Percentiles rank a stretch among this genome's conserved stretches.
Evolutionary conservation across 2,888 invertebrate genomes (phyloP).

Genomic region (Eupithecia vulgata): DNA sequence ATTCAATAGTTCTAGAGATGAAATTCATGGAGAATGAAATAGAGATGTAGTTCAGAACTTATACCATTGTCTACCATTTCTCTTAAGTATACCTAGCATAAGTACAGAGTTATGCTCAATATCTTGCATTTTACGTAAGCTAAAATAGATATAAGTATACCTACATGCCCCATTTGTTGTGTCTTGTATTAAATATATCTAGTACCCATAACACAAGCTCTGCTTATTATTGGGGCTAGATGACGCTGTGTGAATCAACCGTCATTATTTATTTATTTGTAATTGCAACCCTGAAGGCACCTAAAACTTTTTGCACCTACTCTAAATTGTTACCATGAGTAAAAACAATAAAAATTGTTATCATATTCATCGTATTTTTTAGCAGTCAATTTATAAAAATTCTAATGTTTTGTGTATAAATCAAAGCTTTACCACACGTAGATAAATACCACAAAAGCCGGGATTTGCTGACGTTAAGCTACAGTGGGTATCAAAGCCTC

Average conservation of each 20-base stretch:
- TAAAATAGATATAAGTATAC: not conserved
- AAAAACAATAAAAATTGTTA: not conserved
- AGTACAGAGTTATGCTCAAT: not conserved
- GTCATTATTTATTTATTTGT: not conserved
- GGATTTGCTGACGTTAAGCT: constrained; percentile 6
- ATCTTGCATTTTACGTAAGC: not conserved
- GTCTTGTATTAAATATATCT: no score
- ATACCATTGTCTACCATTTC: not conserved
- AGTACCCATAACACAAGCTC: no score
- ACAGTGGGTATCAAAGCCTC: constrained; percentile 5
- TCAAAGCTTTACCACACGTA: not conserved
- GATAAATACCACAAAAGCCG: constrained; percentile 12
- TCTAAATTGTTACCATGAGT: not conserved
- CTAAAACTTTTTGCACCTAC: not conserved
- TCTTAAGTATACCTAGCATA: not conserved
- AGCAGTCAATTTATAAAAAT: not conserved
- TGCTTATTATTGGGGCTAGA: no score
- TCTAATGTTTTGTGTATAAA: not conserved
- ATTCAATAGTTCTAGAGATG: constrained; percentile 1
- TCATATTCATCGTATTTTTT: not conserved
- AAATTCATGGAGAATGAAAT: not conserved
- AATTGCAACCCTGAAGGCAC: not conserved
- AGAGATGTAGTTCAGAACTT: not conserved
- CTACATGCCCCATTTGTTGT: no score
- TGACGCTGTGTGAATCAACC: no score